A percentile compares a stretch with the other conserved stretches of the same genome.
Conservation (phyloP, 2,888 invertebrate species). For the Cecidostiba fungosa region DNA sequence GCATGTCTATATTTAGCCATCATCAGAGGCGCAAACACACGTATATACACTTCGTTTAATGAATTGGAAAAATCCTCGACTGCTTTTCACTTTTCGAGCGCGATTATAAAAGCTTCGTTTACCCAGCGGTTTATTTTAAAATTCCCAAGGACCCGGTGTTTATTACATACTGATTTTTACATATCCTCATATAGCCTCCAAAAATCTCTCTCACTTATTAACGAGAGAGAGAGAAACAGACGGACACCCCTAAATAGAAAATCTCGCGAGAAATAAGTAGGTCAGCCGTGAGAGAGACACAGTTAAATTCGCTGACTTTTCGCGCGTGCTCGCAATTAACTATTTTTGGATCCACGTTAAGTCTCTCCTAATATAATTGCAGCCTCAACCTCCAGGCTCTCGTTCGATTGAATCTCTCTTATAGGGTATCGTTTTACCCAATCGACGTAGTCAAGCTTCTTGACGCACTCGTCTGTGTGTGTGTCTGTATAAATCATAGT, state of each 20-base stretch:
- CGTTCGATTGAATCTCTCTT: background rate
- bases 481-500: background rate
- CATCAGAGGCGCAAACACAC: background rate
- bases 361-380: background rate
- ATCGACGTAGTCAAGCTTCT: background rate
- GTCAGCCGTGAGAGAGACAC: background rate
- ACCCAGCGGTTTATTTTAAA: background rate
- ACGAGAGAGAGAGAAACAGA: too few species aligned
- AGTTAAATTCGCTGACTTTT: background rate
- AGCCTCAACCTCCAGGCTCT: background rate
- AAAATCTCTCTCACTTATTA: too few species aligned
- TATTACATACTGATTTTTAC: too few species aligned
- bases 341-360: background rate
- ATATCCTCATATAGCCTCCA: too few species aligned
- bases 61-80: conserved; percentile 10
- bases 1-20: conserved; percentile 13
- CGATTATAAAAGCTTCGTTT: conserved; percentile 1
- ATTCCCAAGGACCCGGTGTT: too few species aligned
- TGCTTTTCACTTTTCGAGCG: conserved; percentile 3
- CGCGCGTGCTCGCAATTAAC: background rate
- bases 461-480: too few species aligned
- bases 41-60: background rate
- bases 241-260: background rate
- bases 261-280: background rate
- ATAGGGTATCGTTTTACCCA: background rate